Conservation (phyloP, 2,797 vertebrate species). For the Gallinago stenura region DNA sequence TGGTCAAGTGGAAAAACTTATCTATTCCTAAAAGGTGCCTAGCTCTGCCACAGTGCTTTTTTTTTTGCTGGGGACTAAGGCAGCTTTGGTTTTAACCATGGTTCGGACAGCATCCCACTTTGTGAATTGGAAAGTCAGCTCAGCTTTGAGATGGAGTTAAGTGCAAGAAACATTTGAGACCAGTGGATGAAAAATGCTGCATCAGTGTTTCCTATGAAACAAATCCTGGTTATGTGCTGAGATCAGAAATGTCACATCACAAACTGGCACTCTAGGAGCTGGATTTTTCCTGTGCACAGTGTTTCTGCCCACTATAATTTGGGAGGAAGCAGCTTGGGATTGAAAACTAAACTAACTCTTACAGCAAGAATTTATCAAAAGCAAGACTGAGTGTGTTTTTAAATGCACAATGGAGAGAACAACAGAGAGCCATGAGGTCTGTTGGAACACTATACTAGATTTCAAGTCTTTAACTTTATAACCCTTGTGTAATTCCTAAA, state of each 20-base stretch:
- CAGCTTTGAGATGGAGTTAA: neutral
- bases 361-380: neutral
- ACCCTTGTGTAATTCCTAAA: neutral
- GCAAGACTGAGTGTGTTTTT: neutral
- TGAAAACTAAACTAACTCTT: neutral
- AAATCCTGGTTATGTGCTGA: neutral
- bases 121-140: neutral
- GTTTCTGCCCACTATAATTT: neutral
- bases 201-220: neutral
- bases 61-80: neutral
- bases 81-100: neutral
- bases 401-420: neutral
- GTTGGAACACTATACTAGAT: neutral
- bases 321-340: neutral
- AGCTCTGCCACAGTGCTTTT: neutral
- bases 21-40: neutral
- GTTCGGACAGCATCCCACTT: accelerated
- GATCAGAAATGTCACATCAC: neutral
- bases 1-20: neutral
- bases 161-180: neutral
- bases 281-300: neutral
- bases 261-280: neutral
- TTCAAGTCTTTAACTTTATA: constrained; percentile 23
- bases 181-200: neutral
- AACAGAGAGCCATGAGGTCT: neutral